Conservation (phyloP, 2,113 vertebrate species). For the Onychostoma macrolepis region DNA sequence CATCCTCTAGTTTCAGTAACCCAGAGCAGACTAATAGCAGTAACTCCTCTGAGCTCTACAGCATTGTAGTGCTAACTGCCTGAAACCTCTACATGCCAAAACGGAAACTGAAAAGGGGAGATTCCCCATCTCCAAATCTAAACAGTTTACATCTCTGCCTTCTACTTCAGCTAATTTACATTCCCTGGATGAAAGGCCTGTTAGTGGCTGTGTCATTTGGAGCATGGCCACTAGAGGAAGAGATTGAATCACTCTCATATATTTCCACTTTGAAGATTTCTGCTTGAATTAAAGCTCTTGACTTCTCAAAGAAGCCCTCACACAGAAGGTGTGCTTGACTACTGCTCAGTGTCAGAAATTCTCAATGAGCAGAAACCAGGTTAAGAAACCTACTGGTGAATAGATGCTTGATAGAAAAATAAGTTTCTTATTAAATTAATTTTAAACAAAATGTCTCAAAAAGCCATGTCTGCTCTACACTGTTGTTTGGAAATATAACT, state of each 20-base stretch:
- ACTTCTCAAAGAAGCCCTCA: not conserved
- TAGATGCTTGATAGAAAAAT: not conserved
- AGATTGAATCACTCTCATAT: slow-evolving; percentile 35
- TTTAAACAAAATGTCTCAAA: not conserved
- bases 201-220: slow-evolving; percentile 45
- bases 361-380: not conserved
- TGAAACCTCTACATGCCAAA: slow-evolving; percentile 37
- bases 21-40: not conserved
- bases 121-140: slow-evolving; percentile 58
- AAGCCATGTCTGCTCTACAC: not conserved
- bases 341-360: not conserved
- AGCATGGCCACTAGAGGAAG: slow-evolving; percentile 36
- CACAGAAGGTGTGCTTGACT: not conserved
- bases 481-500: not conserved
- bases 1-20: slow-evolving; percentile 44
- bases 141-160: slow-evolving; percentile 55
- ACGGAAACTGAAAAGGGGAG: slow-evolving; percentile 44
- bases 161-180: slow-evolving; percentile 50
- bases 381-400: not conserved
- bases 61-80: not conserved
- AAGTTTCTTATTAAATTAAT: not conserved
- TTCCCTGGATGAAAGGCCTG: slow-evolving; percentile 43
- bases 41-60: not conserved
- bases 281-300: slow-evolving; percentile 33
- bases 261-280: slow-evolving; percentile 43